Base-by-base conservation (phyloP, 2,797 vertebrate species). In the Austrolebias charrua region DNA sequence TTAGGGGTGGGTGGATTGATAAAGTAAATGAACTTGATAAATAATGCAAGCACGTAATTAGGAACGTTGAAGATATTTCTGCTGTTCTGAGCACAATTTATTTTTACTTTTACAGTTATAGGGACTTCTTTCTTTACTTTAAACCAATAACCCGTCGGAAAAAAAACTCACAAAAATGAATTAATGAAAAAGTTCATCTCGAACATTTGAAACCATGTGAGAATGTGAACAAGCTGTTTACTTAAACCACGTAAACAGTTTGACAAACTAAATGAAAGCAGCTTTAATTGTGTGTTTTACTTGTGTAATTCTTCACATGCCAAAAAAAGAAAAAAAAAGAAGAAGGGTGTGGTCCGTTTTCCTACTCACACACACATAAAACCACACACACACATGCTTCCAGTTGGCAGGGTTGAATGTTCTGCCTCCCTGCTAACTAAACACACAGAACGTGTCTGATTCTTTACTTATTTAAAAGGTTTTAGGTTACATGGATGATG, bases 391-490 rank as follows among this genome's bases (percentile, higher is more conserved):
- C 24, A 62, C 4, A 6, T 29, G 55, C 28, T 54, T 44, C 6
- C 56, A 43, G 24, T 40, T 29, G 48, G 28, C 35, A 45, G 11
- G 48, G 58, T 54, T 70, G n/a, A 33, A 63, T 66, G 20, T 44
- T 61, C 33, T 51, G 9, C 45, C 50, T 18, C 5, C 5, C 0
- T 8, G 20, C 19, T 48, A 16, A 19, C 15, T 47, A 18, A 69
- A n/a, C 1, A 29, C n/a, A 3, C 49, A 20, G 42, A 46, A 44
- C 47, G 57, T 45, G 29, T 57, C 31, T 20, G 15, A 40, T 60
- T 71, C 60, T 74, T 83, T 76, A 68, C 60, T 52, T 69, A 65
- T 72, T 73, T 20, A 82, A 57, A 4, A 60, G 63, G 73, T 79
- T 50, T 86, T 64, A 1, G 40, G 53, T 83, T 76, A 58, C 80